These are phyloP conservation scores for Melospiza melodia DNA, from an alignment of 2,113 vertebrate genomes.

Conservation along the genomic window DNA sequence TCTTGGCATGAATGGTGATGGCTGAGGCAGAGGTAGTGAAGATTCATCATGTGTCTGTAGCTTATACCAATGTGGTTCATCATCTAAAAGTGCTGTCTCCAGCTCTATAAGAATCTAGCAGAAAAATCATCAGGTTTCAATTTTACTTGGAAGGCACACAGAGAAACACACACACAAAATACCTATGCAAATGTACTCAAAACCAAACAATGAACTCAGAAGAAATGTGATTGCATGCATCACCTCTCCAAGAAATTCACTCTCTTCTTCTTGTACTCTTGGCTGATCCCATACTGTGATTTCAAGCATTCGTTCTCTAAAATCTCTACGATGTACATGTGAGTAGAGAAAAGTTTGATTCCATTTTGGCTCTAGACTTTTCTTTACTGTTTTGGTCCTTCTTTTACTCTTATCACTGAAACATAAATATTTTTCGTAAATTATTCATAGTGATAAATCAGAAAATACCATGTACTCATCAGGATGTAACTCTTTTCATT, in stretches of 20 bases:
- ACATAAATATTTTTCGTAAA: constrained; percentile 47
- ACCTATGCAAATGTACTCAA: neutral
- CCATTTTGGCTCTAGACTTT: constrained; percentile 95
- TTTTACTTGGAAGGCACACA: neutral
- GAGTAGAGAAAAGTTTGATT: constrained; percentile 98
- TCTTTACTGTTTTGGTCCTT: constrained; percentile 97
- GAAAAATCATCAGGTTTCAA: constrained; percentile 32
- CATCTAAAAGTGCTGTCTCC: constrained; percentile 94
- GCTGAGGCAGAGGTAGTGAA: constrained; percentile 97
- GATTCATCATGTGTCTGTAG: constrained; percentile 95
- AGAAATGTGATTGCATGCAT: constrained; percentile 20
- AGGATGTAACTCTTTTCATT: neutral
- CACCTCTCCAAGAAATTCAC: constrained; percentile 98
- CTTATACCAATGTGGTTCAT: constrained; percentile 97
- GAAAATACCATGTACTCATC: neutral
- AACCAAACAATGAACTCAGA: neutral
- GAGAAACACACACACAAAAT: neutral
- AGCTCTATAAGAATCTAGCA: constrained; percentile 94
- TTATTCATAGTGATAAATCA: constrained; percentile 12
- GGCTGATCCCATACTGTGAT: constrained; percentile 99
- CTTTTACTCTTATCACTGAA: constrained; percentile 97
- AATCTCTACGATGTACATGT: constrained; percentile 95
- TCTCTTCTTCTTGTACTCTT: constrained; percentile 95
- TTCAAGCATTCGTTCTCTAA: constrained; percentile 97
- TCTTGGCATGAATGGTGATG: constrained; percentile 95